Conservation (phyloP, 2,888 invertebrate species). For the Endomychus coccineus region DNA sequence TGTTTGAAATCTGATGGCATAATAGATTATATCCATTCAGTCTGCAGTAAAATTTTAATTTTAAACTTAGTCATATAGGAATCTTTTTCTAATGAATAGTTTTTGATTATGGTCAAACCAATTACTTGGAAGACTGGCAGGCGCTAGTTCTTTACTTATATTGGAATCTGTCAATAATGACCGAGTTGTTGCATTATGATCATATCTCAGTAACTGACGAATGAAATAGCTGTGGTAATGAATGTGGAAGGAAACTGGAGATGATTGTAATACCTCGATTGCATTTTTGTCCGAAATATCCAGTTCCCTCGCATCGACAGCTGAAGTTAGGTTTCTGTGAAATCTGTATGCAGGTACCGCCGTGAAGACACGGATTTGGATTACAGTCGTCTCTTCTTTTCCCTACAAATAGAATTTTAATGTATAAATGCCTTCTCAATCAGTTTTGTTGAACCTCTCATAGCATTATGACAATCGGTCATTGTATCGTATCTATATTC, state of each 20-base stretch:
- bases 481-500: conserved; percentile 57
- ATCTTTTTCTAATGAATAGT: no score
- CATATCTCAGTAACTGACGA: no score
- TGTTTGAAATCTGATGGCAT: no score
- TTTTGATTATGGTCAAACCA: no score
- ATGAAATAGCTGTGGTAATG: background rate
- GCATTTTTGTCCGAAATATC: conserved; percentile 63
- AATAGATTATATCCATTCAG: no score
- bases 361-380: conserved; percentile 56
- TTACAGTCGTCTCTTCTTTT: conserved; percentile 57
- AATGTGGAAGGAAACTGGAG: conserved; percentile 24
- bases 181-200: no score
- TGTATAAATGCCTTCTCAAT: no score
- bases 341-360: conserved; percentile 61
- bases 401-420: conserved; percentile 33
- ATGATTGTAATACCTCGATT: conserved; percentile 66
- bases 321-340: conserved; percentile 56
- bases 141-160: no score
- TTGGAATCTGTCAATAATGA: no score
- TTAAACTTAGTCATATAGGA: no score
- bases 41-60: no score
- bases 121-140: no score
- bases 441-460: conserved; percentile 48
- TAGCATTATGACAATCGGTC: conserved; percentile 54
- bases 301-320: conserved; percentile 68